phyloP scores from a whole-genome alignment of 1,140 invertebrate species.

The Drosophila arawakana region DNA sequence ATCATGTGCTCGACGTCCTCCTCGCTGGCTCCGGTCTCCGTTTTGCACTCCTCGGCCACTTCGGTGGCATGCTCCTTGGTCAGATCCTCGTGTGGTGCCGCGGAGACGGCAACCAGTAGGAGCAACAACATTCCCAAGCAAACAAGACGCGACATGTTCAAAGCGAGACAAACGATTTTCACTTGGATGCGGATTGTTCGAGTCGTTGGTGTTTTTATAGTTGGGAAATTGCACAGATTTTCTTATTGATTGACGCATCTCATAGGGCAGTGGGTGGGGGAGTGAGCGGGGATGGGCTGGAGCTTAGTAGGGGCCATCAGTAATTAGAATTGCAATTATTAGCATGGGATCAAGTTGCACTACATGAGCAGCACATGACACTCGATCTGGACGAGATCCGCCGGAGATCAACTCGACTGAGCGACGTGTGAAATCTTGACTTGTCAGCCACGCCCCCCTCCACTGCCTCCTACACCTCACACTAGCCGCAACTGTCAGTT shows the following conservation, averaged over 20 bases:
- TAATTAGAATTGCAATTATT: slow-evolving; percentile 73
- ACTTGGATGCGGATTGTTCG: slow-evolving; percentile 39
- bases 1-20: slow-evolving; percentile 67
- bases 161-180: slow-evolving; percentile 17
- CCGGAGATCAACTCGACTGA: slow-evolving; percentile 72
- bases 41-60: slow-evolving; percentile 61
- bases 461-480: too few species aligned
- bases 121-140: slow-evolving; percentile 35
- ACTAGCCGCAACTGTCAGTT: too few species aligned
- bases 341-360: slow-evolving; percentile 60
- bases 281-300: background rate
- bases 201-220: slow-evolving; percentile 60
- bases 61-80: slow-evolving; percentile 50
- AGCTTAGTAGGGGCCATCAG: background rate
- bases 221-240: background rate
- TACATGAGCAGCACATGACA: slow-evolving; percentile 78
- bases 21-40: slow-evolving; percentile 62
- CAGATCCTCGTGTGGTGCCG: slow-evolving; percentile 58
- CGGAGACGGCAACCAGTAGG: slow-evolving; percentile 29
- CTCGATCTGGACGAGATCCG: slow-evolving; percentile 62
- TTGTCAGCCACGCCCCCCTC: background rate
- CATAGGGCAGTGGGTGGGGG: slow-evolving; percentile 27
- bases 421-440: slow-evolving; percentile 64
- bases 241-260: slow-evolving; percentile 45
- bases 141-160: slow-evolving; percentile 46